phyloP scores from a whole-genome alignment of 2,797 vertebrate genomes.

The Ptychobarbus kaznakovi region DNA sequence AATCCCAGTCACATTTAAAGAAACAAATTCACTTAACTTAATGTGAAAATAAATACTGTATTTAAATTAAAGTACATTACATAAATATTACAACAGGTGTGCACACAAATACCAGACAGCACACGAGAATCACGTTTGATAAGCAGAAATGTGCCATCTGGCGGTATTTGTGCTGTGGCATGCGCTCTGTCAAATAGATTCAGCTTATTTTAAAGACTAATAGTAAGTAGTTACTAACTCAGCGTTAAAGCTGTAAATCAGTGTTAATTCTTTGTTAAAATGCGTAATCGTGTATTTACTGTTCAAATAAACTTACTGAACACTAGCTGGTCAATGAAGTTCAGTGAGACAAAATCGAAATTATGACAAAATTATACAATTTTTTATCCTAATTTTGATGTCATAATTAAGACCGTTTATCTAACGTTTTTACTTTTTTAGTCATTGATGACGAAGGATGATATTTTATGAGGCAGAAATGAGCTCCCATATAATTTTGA shows the following conservation, averaged over 20 bases:
- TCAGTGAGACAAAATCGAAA: too few relatives aligned
- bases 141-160: neutral
- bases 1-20: neutral
- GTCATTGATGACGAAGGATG: too few relatives aligned
- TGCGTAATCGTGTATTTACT: too few relatives aligned
- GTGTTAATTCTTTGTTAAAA: neutral
- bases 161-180: neutral
- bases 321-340: neutral
- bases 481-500: too few relatives aligned
- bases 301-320: neutral
- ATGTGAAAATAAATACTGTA: neutral
- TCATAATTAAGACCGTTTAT: too few relatives aligned
- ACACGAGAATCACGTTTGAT: neutral
- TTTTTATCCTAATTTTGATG: too few relatives aligned
- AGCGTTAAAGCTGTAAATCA: neutral
- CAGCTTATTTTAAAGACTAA: neutral
- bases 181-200: neutral
- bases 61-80: neutral
- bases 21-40: neutral
- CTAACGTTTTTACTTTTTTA: too few relatives aligned
- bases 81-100: neutral
- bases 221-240: too few relatives aligned
- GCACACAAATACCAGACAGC: neutral
- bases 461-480: too few relatives aligned
- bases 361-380: too few relatives aligned